Evolutionary conservation across 2,797 vertebrate genomes (phyloP), one percentile per base, ranked within the genome.

Genomic region (Chaenodraco wilsoni): DNA sequence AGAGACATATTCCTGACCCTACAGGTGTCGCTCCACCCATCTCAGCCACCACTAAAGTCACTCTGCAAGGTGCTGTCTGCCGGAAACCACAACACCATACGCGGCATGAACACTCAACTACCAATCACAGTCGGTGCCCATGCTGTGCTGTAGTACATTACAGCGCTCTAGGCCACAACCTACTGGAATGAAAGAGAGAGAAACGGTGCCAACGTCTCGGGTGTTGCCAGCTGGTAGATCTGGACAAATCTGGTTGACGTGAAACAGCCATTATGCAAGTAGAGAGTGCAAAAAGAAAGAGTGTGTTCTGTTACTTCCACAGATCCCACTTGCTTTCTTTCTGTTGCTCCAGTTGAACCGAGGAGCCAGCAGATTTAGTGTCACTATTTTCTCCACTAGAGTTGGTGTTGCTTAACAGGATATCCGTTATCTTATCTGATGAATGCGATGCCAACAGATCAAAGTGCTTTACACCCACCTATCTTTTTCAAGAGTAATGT

Each of bases 1-100:
- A 67, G 50, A 69, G 9, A 12, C 17, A 43, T 57, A 46, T 40
- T 44, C 10, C 54, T 45, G 17, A 37, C 70, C 63, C 72, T 37
- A 55, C n/a, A 76, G 58, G 45, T 61, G 50, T 59, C 65, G 50
- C 65, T 48, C 17, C 48, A 60, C 41, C 27, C 16, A 51, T 54
- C 61, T 57, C 11, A 48, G 56, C 19, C 43, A 48, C 3, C 52
- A 73, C 57, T 31, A 72, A 73, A 77, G 83, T 44, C 63, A 67
- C 33, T 50, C 57, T 59, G 49, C 56, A 70, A 52, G 43, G 40
- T 52, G 43, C 40, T 23, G 43, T 51, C 54, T 73, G 45, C n/a
- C 9, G 49, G n/a, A 58, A 78, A 44, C 50, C 21, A 44, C 63
- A 21, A 45, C 16, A 21, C 62, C 48, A 75, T 43, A 71, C 43